Percentiles rank a stretch among this genome's conserved stretches.
Conservation (phyloP, 2,113 vertebrate genomes). For the Lutjanus erythropterus region DNA sequence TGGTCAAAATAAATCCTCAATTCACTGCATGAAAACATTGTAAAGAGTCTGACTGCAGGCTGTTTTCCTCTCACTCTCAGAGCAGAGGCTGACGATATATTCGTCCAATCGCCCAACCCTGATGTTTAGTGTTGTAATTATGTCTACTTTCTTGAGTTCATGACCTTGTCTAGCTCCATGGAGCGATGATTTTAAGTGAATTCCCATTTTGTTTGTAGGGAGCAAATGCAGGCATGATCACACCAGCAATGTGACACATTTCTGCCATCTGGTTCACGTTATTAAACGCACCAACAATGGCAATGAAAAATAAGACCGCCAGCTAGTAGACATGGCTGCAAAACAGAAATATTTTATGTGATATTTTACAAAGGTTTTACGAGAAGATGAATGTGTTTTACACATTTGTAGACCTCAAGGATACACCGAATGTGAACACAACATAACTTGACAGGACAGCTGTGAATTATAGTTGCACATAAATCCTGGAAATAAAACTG, state of each 20-base stretch:
- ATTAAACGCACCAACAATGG: background rate
- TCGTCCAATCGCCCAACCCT: too few species aligned
- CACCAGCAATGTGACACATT: background rate
- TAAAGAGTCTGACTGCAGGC: too few species aligned
- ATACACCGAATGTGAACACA: background rate
- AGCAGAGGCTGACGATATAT: too few species aligned
- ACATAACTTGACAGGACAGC: background rate
- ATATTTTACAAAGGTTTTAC: background rate
- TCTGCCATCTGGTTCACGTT: background rate
- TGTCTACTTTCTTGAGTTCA: background rate
- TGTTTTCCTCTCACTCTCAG: too few species aligned
- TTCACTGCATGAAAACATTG: too few species aligned
- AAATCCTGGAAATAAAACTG: background rate
- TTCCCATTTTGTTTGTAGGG: background rate
- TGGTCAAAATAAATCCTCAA: too few species aligned
- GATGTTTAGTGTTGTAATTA: background rate
- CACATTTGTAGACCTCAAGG: background rate
- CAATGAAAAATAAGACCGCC: background rate
- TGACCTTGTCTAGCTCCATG: background rate
- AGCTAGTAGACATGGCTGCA: background rate
- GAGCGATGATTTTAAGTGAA: background rate
- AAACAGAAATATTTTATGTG: background rate
- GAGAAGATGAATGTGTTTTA: background rate
- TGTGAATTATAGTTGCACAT: background rate
- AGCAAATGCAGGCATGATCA: background rate